phyloP scores from a whole-genome alignment of 2,113 vertebrate species.

The Beaufortia kweichowensis region DNA sequence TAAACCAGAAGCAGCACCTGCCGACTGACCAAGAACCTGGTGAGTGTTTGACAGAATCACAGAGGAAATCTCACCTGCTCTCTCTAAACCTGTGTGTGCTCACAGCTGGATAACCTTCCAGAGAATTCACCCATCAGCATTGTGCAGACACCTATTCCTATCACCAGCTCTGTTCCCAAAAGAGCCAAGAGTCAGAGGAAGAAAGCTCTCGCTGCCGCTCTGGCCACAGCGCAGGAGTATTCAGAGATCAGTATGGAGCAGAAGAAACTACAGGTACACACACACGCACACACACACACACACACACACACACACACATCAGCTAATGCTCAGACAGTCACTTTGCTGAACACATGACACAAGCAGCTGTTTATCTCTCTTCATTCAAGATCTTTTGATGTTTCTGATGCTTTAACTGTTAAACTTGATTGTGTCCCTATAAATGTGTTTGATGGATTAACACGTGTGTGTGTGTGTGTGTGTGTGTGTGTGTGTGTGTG shows the following conservation, averaged over 20 bases:
- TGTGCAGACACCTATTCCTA: constrained; percentile 97
- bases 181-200: constrained; percentile 98
- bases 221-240: constrained; percentile 97
- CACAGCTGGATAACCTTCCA: constrained; percentile 90
- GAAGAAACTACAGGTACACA: constrained; percentile 88
- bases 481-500: constrained; percentile 13
- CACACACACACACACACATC: not conserved
- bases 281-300: not conserved
- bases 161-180: constrained; percentile 96
- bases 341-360: no score
- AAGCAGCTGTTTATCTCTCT: no score
- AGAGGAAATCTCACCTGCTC: not conserved
- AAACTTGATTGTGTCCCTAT: no score
- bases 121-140: constrained; percentile 98
- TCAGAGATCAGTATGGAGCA: constrained; percentile 99
- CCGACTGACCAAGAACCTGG: constrained; percentile 87
- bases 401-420: no score
- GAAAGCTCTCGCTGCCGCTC: constrained; percentile 93
- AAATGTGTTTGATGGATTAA: no score
- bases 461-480: not conserved
- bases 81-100: not conserved
- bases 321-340: no score
- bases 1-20: constrained; percentile 82
- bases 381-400: no score
- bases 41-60: constrained; percentile 58